phyloP scores from a whole-genome alignment of 2,888 invertebrate species.

The Corbicula japonica region DNA sequence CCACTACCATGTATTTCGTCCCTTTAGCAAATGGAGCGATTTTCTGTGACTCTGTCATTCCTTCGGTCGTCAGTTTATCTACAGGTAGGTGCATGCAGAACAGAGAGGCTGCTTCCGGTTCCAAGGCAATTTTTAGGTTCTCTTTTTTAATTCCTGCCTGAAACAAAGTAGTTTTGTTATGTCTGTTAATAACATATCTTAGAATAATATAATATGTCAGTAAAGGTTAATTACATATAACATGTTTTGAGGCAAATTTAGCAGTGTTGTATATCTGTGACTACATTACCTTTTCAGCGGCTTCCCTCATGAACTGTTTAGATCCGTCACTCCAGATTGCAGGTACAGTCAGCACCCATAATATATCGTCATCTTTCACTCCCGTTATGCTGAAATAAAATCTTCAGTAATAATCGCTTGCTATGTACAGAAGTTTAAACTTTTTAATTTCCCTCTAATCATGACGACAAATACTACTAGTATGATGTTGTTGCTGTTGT shows the following conservation, averaged over 20 bases:
- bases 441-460: too few relatives aligned
- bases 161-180: too few relatives aligned
- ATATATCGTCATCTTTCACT: constrained; percentile 25
- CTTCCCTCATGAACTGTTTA: constrained; percentile 59
- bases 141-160: constrained; percentile 59
- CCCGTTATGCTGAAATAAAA: too few relatives aligned
- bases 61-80: constrained; percentile 35
- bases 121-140: constrained; percentile 57
- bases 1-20: constrained; percentile 61
- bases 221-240: too few relatives aligned
- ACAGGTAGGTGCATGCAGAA: constrained; percentile 60
- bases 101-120: constrained; percentile 66
- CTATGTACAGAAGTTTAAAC: too few relatives aligned
- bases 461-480: too few relatives aligned
- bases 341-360: constrained; percentile 50
- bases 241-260: too few relatives aligned
- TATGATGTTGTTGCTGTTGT: too few relatives aligned
- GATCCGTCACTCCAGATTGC: constrained; percentile 55
- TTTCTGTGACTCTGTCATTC: not conserved
- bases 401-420: too few relatives aligned
- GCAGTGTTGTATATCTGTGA: too few relatives aligned
- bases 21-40: constrained; percentile 35
- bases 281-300: constrained; percentile 47
- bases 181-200: too few relatives aligned
- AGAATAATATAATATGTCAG: too few relatives aligned